Evolutionary conservation across 2,797 vertebrate genomes (phyloP).

Genomic region (Manis javanica): DNA sequence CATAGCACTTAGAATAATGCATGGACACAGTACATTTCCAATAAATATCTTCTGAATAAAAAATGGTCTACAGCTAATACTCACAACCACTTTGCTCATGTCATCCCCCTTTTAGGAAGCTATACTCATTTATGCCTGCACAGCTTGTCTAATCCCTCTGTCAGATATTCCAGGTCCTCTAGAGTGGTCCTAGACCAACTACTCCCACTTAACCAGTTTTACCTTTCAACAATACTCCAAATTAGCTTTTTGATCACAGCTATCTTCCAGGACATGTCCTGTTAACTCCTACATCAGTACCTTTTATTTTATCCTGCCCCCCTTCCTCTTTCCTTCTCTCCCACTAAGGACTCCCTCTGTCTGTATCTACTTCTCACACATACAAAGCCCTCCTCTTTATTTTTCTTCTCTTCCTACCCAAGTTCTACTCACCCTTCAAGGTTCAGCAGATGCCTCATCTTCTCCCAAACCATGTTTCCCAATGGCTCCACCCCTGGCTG

Average conservation of each 20-base stretch:
- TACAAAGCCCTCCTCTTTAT: background rate
- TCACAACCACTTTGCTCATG: background rate
- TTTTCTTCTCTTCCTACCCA: background rate
- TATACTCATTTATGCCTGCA: background rate
- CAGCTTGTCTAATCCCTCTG: background rate
- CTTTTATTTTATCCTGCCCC: background rate
- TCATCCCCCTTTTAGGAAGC: background rate
- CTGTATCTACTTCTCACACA: background rate
- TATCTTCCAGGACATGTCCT: background rate
- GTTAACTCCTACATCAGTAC: background rate
- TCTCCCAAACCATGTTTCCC: conserved; percentile 5
- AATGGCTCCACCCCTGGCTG: background rate
- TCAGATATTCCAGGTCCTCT: background rate
- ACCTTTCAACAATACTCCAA: background rate
- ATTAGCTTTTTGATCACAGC: background rate
- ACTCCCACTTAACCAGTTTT: background rate
- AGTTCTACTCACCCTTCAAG: background rate
- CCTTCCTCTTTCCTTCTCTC: background rate
- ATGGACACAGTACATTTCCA: background rate
- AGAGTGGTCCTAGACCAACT: background rate
- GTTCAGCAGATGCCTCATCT: background rate
- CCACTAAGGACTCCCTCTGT: background rate
- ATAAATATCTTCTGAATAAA: conserved; percentile 21
- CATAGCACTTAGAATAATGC: background rate
- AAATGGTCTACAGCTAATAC: background rate